Conservation (phyloP, 1,140 invertebrate genomes). For the Eurosta solidaginis region DNA sequence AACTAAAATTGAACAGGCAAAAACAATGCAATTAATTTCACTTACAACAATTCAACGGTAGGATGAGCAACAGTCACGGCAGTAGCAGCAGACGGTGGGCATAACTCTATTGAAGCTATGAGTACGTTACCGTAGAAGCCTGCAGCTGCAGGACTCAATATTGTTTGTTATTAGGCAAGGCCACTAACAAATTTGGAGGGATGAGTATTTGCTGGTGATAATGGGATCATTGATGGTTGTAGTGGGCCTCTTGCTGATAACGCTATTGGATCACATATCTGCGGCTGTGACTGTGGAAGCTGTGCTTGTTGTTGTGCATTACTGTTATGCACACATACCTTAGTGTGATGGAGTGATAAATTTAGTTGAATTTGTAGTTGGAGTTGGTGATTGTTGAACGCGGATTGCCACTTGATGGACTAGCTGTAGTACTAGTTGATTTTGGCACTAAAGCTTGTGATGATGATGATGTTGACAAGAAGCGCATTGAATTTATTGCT, state of each 20-base stretch:
- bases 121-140: neutral
- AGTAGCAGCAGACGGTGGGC: neutral
- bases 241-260: neutral
- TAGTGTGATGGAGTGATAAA: neutral
- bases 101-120: neutral
- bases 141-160: neutral
- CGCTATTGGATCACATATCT: neutral
- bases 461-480: constrained; percentile 36
- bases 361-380: neutral
- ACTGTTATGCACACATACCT: neutral
- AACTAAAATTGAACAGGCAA: constrained; percentile 57
- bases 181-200: too few relatives aligned
- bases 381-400: neutral
- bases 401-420: constrained; percentile 14
- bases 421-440: constrained; percentile 39
- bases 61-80: constrained; percentile 22
- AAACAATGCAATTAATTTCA: constrained; percentile 61
- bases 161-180: neutral
- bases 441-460: constrained; percentile 43
- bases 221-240: neutral
- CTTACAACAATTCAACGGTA: constrained; percentile 42
- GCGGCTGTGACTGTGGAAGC: constrained; percentile 24
- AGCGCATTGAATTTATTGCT: constrained; percentile 27
- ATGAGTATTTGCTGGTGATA: neutral
- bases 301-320: neutral